Base-by-base conservation (phyloP, 2,113 vertebrate genomes). In the Antechinus stuartii region DNA sequence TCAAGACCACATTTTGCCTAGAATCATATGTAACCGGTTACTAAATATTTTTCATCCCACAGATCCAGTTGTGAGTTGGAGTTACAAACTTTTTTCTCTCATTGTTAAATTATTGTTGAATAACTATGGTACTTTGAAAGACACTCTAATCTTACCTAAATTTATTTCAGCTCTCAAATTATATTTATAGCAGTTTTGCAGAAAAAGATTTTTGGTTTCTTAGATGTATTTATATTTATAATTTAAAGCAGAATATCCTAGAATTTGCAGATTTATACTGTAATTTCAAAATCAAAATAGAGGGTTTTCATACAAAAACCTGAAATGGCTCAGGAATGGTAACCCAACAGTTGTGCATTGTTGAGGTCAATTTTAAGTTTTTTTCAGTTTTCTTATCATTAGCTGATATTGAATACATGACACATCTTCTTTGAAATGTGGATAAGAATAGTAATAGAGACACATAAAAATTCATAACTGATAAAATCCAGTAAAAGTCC, bases 21-120 rank as follows among this genome's bases (percentile, higher is more conserved):
- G 99, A 94, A 98, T 99, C 56, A 99, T 99, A 95, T 99, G 99
- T 98, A 99, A 99, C 95, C 98, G 99, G 54, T 98, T 99, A 56
- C 98, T 99, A 93, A 99, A 99, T 94, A 99, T 99, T 97, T 99
- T 99, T 97, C 99, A 99, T 93, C 99, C 99, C 22, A 99, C 99
- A 93, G 99, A 99, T 97, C 99, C 99, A 94, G 99, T 99, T 99
- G 99, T 99, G 97, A 99, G 99, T 98, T 97, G n/a, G 57, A 94
- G 16, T 30, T 96, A 61, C 54, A 16, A n/a, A 93, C 52, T 96
- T 95, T 52, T 96, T 90, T 6, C 52, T 54, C 56, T 61, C 47
- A 61, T 14, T 76, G 92, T 53, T 91, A 95, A 90, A 68, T 61
- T 95, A 2, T 95, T 91, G 47, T 56, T 95, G 50, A 91, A 90